A percentile compares a stretch with the other conserved stretches of the same genome.
Evolutionary conservation across 2,888 invertebrate genomes (phyloP).

Genomic region (Oscheius sp.): DNA sequence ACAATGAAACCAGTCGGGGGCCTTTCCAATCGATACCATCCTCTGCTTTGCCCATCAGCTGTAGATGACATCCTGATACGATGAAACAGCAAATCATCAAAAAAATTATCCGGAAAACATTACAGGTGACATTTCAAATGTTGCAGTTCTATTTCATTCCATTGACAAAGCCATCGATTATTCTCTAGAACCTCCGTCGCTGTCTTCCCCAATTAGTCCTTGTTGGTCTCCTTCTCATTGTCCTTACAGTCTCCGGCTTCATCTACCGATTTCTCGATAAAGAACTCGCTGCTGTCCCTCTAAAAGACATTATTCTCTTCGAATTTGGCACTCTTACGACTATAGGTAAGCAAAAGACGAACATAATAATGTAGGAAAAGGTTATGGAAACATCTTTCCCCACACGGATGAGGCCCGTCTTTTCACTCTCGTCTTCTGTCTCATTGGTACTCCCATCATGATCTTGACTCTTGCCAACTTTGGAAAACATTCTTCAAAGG

Average conservation of each 20-base stretch:
- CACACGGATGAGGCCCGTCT: constrained; percentile 37
- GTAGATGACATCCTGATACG: constrained; percentile 6
- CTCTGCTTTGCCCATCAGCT: not conserved
- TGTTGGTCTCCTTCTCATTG: constrained; percentile 20
- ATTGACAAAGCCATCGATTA: too few relatives aligned
- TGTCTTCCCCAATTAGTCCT: constrained; percentile 42
- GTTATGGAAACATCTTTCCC: constrained; percentile 59
- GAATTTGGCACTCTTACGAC: constrained; percentile 50
- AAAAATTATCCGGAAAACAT: too few relatives aligned
- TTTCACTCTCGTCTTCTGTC: constrained; percentile 50
- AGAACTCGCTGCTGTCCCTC: constrained; percentile 27
- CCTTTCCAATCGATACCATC: constrained; percentile 14
- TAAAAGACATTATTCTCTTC: constrained; percentile 48
- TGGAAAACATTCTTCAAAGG: constrained; percentile 31
- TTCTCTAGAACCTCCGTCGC: too few relatives aligned
- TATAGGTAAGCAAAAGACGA: constrained; percentile 30
- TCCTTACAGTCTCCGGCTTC: constrained; percentile 34
- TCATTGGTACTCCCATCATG: constrained; percentile 49
- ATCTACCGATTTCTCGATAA: constrained; percentile 41
- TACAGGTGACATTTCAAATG: too few relatives aligned
- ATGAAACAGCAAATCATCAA: constrained; percentile 1
- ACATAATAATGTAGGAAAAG: constrained; percentile 17
- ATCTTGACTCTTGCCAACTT: constrained; percentile 48
- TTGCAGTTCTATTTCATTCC: too few relatives aligned
- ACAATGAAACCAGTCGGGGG: constrained; percentile 5